Evolutionary conservation across 1,140 invertebrate species (phyloP), one percentile per base, ranked within the genome.

Genomic region (Oryctes rhinoceros): DNA sequence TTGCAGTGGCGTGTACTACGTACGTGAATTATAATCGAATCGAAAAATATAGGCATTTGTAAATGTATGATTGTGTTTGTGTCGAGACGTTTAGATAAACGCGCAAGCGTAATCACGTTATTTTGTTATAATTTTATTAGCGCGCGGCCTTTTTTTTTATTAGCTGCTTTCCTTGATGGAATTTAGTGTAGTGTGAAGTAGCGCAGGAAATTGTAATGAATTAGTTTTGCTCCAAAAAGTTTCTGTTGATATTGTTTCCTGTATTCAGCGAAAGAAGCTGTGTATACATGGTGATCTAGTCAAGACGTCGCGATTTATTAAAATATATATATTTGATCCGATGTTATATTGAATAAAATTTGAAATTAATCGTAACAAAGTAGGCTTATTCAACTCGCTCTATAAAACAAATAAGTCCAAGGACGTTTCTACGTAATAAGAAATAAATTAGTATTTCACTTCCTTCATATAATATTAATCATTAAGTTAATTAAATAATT

Each of bases 171-270:
- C 24, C 18, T 71, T 15, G 65, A 24, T 37, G 11, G 24, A 30
- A 35, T 71, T 71, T 71, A 24, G 65, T 59, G 53, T 59, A 59
- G 5, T 59, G 53, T 59, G 20, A 71, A 71, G 65, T 71, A 71
- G 65, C 35, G 20, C 24, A 71, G 18, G 65, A 71, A 71, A 71
- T 71, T 37, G 13, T 71, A 71, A 71, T 35, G 65, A 71, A 71
- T 71, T 71, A 71, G 65, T 71, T 20, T 71, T 71, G 65, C 65
- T 71, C 65, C 24, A 30, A 71, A 24, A 71, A 71, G 18, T 24
- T 71, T 71, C 10, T 24, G 13, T 24, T 24, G 65, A 35, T 71
- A 71, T 71, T 35, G 24, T 71, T 35, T 71, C 65, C 65, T 30
- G 65, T 37, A 13, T 15, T 11, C 6, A 71, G 24, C 10, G 20